A percentile compares a stretch with the other conserved stretches of the same genome.
phyloP scores from a whole-genome alignment of 1,140 invertebrate species.

The Pemphigus obesinymphae region DNA sequence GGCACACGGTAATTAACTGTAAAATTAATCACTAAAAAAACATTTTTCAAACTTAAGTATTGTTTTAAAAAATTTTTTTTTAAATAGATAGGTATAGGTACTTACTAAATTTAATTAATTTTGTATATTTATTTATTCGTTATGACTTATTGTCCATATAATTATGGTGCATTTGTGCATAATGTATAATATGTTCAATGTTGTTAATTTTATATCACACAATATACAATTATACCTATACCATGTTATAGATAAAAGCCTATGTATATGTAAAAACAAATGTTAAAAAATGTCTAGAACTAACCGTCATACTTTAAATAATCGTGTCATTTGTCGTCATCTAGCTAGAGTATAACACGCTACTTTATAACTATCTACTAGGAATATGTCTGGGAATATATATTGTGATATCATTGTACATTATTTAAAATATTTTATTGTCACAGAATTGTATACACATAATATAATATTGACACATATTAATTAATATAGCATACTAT shows the following conservation, averaged over 20 bases:
- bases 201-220: too few species aligned
- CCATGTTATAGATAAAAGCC: too few species aligned
- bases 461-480: background rate
- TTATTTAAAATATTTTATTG: background rate
- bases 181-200: too few species aligned
- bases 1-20: too few species aligned
- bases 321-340: background rate
- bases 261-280: too few species aligned
- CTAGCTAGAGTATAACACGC: too few species aligned
- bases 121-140: background rate
- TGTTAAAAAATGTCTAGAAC: background rate
- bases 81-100: background rate
- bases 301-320: background rate
- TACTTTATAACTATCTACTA: too few species aligned
- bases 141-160: background rate
- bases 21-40: too few species aligned
- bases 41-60: too few species aligned
- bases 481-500: background rate
- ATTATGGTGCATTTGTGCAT: background rate
- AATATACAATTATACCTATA: too few species aligned
- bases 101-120: too few species aligned
- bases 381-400: too few species aligned
- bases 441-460: background rate
- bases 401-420: background rate
- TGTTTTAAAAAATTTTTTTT: background rate